A percentile compares a stretch with the other conserved stretches of the same genome.
Evolutionary conservation across 2,113 vertebrate species (phyloP).

Genomic region (Haemorhous mexicanus): DNA sequence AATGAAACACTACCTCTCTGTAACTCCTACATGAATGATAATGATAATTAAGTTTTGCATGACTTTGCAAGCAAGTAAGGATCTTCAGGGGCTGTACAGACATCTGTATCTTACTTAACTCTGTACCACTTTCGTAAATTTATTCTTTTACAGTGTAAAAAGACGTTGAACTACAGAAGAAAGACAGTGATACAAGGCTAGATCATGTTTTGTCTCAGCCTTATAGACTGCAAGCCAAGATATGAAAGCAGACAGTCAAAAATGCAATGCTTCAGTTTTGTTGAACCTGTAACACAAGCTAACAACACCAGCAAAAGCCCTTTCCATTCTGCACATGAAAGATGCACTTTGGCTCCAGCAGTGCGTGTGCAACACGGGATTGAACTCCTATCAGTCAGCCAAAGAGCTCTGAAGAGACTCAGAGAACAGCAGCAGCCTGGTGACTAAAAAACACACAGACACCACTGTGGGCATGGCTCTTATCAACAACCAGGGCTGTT

Average conservation of each 20-base stretch:
- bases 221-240: not conserved
- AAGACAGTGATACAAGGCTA: not conserved
- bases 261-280: not conserved
- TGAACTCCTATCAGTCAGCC: not conserved
- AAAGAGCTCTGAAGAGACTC: not conserved
- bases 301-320: not conserved
- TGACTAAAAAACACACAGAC: not conserved
- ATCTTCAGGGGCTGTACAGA: not conserved
- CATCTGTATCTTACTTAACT: not conserved
- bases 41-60: not conserved
- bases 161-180: not conserved
- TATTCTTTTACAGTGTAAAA: not conserved
- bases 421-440: not conserved
- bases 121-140: not conserved
- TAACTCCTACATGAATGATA: not conserved
- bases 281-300: not conserved
- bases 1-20: not conserved
- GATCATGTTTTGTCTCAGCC: not conserved
- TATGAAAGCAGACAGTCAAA: not conserved
- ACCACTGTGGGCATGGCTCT: not conserved
- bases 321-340: not conserved
- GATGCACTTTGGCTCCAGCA: not conserved
- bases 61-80: not conserved
- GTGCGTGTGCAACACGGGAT: accelerated
- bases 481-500: not conserved